Conservation (phyloP, 2,888 invertebrate genomes). For the Calliphora vomitoria region DNA sequence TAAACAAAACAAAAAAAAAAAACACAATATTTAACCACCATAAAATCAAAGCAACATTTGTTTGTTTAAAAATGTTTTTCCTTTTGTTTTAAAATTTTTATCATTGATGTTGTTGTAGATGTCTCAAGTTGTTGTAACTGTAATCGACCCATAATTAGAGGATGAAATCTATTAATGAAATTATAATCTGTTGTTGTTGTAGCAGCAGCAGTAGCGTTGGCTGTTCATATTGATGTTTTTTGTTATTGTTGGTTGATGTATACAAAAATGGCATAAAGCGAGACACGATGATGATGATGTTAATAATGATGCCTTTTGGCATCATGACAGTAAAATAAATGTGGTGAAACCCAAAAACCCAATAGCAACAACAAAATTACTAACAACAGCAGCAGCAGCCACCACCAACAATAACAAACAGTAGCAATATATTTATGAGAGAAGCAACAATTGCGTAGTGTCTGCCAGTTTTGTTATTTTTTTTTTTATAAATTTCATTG, state of each 20-base stretch:
- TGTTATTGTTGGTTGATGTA: conserved; percentile 3
- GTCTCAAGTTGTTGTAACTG: conserved; percentile 35
- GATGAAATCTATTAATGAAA: conserved; percentile 69
- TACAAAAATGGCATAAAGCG: conserved; percentile 16
- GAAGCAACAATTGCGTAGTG: conserved; percentile 56
- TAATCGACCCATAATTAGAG: conserved; percentile 63
- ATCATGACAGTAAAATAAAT: conserved; percentile 50
- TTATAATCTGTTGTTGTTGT: conserved; percentile 38
- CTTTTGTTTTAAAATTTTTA: neutral
- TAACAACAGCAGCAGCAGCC: neutral
- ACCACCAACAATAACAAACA: neutral
- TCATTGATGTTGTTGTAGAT: neutral
- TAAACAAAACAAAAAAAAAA: neutral
- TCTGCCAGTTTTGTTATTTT: conserved; percentile 36
- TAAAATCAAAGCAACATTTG: conserved; percentile 11
- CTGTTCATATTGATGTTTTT: neutral
- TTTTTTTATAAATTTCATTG: conserved; percentile 12
- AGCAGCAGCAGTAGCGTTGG: neutral
- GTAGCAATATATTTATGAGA: conserved; percentile 32
- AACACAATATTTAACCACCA: neutral
- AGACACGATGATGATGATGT: conserved; percentile 39
- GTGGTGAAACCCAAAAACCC: conserved; percentile 57
- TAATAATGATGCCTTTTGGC: conserved; percentile 58
- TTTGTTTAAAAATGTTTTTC: neutral
- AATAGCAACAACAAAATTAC: conserved; percentile 34